These are phyloP conservation scores for Anastatus disparis DNA, from an alignment of 1,140 invertebrate species.

Conservation along the genomic window DNA sequence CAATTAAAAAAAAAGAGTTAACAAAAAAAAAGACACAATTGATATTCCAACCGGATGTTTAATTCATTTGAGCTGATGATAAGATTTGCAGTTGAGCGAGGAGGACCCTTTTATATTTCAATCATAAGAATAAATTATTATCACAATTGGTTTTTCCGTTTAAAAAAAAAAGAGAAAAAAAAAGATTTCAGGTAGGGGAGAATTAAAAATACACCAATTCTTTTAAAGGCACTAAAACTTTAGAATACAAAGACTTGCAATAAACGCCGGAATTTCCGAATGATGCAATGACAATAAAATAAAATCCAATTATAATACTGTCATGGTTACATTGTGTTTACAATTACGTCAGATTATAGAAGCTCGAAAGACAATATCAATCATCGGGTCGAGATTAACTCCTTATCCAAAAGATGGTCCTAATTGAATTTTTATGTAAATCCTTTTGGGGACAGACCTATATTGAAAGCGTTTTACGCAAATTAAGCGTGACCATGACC, in stretches of 20 bases:
- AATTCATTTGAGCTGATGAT: neutral
- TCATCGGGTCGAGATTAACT: constrained; percentile 7
- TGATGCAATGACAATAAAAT: neutral
- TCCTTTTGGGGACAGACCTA: no score
- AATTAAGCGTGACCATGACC: no score
- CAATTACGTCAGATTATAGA: constrained; percentile 36
- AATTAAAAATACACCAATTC: no score
- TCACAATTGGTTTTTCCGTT: neutral
- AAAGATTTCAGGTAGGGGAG: no score
- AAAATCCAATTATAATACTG: neutral
- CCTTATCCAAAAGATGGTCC: constrained; percentile 1
- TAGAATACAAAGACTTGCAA: no score
- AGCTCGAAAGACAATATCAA: neutral
- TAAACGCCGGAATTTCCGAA: constrained; percentile 10
- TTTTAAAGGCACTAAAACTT: no score
- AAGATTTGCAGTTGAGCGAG: neutral
- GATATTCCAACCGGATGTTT: constrained; percentile 20
- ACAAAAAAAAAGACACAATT: neutral
- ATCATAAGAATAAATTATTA: no score
- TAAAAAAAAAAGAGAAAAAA: no score
- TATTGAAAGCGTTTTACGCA: no score
- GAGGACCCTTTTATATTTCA: no score
- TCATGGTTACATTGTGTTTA: constrained; percentile 19
- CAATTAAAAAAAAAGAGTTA: no score
- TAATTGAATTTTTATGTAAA: constrained; percentile 32